phyloP scores from a whole-genome alignment of 2,797 vertebrate species.

The Morelia viridis region DNA sequence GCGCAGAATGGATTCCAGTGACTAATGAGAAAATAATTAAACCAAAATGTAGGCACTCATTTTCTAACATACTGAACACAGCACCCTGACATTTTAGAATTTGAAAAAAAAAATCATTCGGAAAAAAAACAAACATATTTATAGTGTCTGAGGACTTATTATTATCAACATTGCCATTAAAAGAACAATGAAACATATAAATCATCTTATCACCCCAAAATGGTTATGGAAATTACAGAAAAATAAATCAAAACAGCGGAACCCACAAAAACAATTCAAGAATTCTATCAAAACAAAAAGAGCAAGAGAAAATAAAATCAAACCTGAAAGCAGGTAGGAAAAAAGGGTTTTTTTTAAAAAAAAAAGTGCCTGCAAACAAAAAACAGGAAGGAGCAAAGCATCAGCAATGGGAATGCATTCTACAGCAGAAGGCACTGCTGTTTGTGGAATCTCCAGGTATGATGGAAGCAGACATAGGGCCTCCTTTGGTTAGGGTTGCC shows the following conservation, averaged over 20 bases:
- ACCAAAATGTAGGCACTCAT: neutral
- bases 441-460: neutral
- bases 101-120: neutral
- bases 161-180: neutral
- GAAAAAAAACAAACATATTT: neutral
- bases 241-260: neutral
- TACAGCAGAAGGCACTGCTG: neutral
- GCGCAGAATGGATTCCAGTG: conserved; percentile 87
- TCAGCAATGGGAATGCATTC: neutral
- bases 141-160: neutral
- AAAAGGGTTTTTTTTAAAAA: neutral
- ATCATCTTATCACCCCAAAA: neutral
- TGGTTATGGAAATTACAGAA: neutral
- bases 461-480: neutral
- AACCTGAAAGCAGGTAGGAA: neutral
- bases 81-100: neutral
- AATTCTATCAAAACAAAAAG: neutral
- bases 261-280: neutral
- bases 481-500: neutral
- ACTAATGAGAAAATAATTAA: conserved; percentile 55
- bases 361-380: neutral
- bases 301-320: neutral
- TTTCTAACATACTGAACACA: neutral
- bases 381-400: neutral
- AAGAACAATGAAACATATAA: neutral